phyloP scores from a whole-genome alignment of 2,797 vertebrate species.

The Spheniscus humboldti region DNA sequence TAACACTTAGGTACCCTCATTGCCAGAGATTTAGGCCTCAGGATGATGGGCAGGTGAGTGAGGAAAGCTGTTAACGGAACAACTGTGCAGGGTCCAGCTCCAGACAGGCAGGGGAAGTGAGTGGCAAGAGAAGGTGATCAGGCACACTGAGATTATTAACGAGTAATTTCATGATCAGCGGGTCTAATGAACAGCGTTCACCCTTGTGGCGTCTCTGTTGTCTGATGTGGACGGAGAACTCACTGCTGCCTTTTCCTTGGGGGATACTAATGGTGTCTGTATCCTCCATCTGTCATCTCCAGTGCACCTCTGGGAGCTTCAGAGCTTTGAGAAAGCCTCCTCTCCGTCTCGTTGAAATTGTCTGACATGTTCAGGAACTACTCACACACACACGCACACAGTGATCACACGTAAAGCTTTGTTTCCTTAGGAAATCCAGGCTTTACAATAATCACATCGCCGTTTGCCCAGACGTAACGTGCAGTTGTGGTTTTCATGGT shows the following conservation, averaged over 20 bases:
- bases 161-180: background rate
- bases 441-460: background rate
- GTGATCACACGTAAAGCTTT: background rate
- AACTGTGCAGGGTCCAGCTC: background rate
- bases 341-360: background rate
- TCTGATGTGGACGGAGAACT: background rate
- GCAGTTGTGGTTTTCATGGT: background rate
- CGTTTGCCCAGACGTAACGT: background rate
- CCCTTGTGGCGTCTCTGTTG: background rate
- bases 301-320: background rate
- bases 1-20: background rate
- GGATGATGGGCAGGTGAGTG: background rate
- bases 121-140: background rate
- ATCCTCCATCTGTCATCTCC: constrained; percentile 2
- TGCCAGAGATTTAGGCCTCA: background rate
- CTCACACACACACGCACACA: background rate
- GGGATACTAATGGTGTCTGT: background rate
- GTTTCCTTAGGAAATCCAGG: background rate
- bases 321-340: background rate
- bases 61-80: background rate
- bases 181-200: background rate
- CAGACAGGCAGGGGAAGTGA: background rate
- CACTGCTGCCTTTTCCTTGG: background rate
- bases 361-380: background rate
- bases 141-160: background rate